These are phyloP conservation scores for Gracilinanus agilis DNA, from an alignment of 2,113 vertebrate species.

Conservation along the genomic window DNA sequence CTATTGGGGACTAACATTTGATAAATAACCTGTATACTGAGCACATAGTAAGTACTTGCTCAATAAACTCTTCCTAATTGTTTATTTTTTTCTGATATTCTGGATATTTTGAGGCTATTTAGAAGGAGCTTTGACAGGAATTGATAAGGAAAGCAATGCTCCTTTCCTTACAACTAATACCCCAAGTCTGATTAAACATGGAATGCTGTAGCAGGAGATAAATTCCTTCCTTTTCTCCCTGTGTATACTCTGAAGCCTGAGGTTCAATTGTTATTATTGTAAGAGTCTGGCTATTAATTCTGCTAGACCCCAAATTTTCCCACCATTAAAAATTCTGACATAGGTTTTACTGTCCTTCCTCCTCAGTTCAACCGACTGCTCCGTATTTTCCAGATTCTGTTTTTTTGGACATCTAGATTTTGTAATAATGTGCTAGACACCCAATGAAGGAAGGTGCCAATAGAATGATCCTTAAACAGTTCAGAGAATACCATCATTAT, in stretches of 20 bases:
- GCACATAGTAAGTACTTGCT: neutral
- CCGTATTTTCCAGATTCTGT: neutral
- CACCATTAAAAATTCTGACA: neutral
- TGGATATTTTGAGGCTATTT: neutral
- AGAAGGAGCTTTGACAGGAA: neutral
- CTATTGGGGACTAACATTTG: too few relatives aligned
- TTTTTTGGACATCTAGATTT: neutral
- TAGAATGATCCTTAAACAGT: fast-evolving
- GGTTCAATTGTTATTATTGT: neutral
- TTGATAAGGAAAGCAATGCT: neutral
- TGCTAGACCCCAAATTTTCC: neutral
- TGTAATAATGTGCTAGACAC: fast-evolving
- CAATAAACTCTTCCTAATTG: neutral
- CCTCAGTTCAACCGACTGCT: neutral
- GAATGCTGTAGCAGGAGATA: neutral
- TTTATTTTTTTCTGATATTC: neutral
- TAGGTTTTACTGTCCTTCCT: neutral
- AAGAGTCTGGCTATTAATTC: neutral
- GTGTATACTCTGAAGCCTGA: neutral
- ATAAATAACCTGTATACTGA: neutral
- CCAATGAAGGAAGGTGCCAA: fast-evolving
- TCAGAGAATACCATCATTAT: fast-evolving
- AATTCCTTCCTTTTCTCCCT: neutral
- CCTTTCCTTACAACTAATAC: neutral
- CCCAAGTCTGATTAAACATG: neutral